These are phyloP conservation scores for Liposcelis brunnea DNA, from an alignment of 2,888 invertebrate genomes.

Conservation along the genomic window DNA sequence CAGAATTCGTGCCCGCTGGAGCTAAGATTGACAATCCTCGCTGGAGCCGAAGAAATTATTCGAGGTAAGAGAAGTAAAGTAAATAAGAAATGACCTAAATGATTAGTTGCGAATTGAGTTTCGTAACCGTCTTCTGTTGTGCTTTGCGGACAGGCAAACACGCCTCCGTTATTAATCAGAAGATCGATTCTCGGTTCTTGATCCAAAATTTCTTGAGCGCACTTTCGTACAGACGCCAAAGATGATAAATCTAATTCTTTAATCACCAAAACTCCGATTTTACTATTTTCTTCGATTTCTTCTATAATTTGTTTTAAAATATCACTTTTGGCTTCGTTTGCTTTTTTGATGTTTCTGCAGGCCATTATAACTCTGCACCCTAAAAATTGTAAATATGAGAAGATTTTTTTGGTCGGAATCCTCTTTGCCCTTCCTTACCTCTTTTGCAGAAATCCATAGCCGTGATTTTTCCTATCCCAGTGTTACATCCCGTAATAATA, in stretches of 20 bases:
- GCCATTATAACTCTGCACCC: conserved; percentile 41
- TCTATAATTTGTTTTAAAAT: too few relatives aligned
- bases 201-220: conserved; percentile 24
- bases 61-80: conserved; percentile 40
- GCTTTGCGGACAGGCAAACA: conserved; percentile 36
- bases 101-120: conserved; percentile 47
- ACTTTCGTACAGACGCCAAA: conserved; percentile 26
- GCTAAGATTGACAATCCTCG: too few relatives aligned
- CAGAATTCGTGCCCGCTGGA: too few relatives aligned
- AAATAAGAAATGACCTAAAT: conserved; percentile 43
- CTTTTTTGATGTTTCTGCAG: conserved; percentile 34
- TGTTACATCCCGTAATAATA: conserved; percentile 25
- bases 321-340: conserved; percentile 33
- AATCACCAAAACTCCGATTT: conserved; percentile 27
- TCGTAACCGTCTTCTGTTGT: conserved; percentile 48
- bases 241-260: conserved; percentile 29
- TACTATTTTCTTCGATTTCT: conserved; percentile 17
- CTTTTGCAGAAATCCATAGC: conserved; percentile 27
- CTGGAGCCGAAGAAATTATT: too few relatives aligned
- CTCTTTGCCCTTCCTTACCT: conserved; percentile 21
- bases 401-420: too few relatives aligned
- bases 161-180: conserved; percentile 12
- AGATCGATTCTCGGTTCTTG: conserved; percentile 15
- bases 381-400: conserved; percentile 11
- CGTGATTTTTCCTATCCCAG: conserved; percentile 26